Evolutionary conservation across 2,113 vertebrate genomes (phyloP).

Genomic region (Sylvilagus bachmani): DNA sequence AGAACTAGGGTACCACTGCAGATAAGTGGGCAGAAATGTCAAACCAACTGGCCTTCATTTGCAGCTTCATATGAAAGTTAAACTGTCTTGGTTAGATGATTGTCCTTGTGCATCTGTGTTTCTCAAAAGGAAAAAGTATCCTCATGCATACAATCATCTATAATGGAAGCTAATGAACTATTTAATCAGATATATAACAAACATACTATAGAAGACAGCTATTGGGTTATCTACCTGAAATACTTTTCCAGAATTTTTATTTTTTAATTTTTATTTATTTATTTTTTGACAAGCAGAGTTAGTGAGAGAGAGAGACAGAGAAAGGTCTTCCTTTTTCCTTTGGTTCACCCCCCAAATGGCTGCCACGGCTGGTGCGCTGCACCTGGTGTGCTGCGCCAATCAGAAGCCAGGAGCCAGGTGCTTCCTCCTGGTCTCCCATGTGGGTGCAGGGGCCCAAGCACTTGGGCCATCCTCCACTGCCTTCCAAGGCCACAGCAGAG

Average conservation of each 20-base stretch:
- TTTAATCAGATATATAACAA: conserved; percentile 35
- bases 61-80: not conserved
- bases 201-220: not conserved
- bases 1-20: not conserved
- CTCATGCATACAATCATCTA: not conserved
- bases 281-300: too few species aligned
- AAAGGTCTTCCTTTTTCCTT: too few species aligned
- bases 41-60: not conserved
- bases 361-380: too few species aligned
- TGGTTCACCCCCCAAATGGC: too few species aligned
- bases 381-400: too few species aligned
- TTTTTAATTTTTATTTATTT: too few species aligned
- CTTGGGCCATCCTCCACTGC: too few species aligned
- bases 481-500: too few species aligned
- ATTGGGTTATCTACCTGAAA: not conserved
- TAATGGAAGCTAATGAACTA: conserved; percentile 20
- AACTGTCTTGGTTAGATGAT: not conserved
- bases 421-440: too few species aligned
- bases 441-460: too few species aligned
- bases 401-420: too few species aligned
- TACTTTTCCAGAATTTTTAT: not conserved
- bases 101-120: not conserved
- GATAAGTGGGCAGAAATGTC: not conserved
- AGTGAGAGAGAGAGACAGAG: too few species aligned
- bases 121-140: conserved; percentile 47